These are phyloP conservation scores for Spodoptera picta DNA, from an alignment of 2,888 invertebrate genomes.

Conservation along the genomic window DNA sequence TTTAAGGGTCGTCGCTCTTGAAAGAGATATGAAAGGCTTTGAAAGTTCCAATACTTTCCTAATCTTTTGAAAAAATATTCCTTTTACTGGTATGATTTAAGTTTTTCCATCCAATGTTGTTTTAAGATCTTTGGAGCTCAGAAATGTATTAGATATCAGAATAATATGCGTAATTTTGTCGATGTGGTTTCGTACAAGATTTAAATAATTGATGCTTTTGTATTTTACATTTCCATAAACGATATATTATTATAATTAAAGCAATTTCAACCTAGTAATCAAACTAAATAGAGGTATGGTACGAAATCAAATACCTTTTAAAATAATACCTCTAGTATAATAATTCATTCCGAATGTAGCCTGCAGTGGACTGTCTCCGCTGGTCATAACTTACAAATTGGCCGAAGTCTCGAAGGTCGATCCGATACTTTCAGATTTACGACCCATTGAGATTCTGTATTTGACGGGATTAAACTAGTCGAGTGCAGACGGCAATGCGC, in stretches of 20 bases:
- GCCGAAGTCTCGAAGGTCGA: conserved; percentile 25
- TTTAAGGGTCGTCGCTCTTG: conserved; percentile 28
- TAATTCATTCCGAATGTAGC: conserved; percentile 19
- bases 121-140: no score
- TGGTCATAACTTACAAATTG: conserved; percentile 32
- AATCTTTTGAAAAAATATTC: conserved; percentile 32
- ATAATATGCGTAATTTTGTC: no score
- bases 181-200: no score
- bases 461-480: conserved; percentile 4
- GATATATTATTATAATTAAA: conserved; percentile 4
- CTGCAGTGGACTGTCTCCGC: conserved; percentile 29
- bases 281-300: conserved; percentile 11
- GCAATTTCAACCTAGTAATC: conserved; percentile 10
- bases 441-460: conserved; percentile 19
- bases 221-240: background rate
- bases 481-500: no score
- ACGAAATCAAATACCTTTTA: conserved; percentile 31
- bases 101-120: background rate
- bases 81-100: background rate
- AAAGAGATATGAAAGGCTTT: conserved; percentile 33
- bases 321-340: conserved; percentile 23
- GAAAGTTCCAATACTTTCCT: conserved; percentile 38
- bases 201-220: background rate
- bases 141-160: no score
- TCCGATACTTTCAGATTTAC: conserved; percentile 43